Evolutionary conservation across 1,140 invertebrate genomes (phyloP).

Genomic region (Ceratina australensis): DNA sequence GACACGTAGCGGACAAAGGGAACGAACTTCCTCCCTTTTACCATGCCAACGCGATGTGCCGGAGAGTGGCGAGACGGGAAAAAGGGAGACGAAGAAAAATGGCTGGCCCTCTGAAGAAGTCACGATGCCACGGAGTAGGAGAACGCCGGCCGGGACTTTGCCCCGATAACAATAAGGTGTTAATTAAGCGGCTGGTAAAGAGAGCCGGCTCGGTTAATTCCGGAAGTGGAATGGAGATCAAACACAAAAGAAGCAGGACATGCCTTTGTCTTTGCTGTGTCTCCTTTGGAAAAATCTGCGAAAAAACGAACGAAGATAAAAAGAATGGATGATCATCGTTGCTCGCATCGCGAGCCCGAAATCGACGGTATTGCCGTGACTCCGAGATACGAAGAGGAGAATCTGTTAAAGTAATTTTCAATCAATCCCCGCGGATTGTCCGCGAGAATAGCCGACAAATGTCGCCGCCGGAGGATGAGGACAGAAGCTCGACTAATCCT

Average conservation of each 20-base stretch:
- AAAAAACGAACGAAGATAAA: too few relatives aligned
- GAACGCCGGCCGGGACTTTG: background rate
- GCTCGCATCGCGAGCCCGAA: too few relatives aligned
- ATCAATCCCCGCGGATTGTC: too few relatives aligned
- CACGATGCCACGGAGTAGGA: background rate
- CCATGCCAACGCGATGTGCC: background rate
- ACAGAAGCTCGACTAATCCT: background rate
- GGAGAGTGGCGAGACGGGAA: background rate
- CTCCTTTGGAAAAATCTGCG: background rate
- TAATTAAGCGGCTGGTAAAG: constrained; percentile 57
- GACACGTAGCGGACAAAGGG: constrained; percentile 30
- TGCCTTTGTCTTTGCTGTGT: background rate
- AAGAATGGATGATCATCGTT: too few relatives aligned
- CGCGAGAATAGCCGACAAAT: too few relatives aligned
- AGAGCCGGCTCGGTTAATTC: constrained; percentile 48
- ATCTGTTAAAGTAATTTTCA: too few relatives aligned
- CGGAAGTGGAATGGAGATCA: constrained; percentile 38
- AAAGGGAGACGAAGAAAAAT: constrained; percentile 19
- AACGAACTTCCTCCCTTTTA: constrained; percentile 8
- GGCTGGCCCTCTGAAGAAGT: background rate
- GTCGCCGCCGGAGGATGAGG: too few relatives aligned
- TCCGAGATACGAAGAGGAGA: too few relatives aligned
- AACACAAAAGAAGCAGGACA: constrained; percentile 23
- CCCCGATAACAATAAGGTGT: constrained; percentile 56
- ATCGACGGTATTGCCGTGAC: too few relatives aligned